Evolutionary conservation across 2,797 vertebrate genomes (phyloP).

Genomic region (Oreonectes daqikongensis): DNA sequence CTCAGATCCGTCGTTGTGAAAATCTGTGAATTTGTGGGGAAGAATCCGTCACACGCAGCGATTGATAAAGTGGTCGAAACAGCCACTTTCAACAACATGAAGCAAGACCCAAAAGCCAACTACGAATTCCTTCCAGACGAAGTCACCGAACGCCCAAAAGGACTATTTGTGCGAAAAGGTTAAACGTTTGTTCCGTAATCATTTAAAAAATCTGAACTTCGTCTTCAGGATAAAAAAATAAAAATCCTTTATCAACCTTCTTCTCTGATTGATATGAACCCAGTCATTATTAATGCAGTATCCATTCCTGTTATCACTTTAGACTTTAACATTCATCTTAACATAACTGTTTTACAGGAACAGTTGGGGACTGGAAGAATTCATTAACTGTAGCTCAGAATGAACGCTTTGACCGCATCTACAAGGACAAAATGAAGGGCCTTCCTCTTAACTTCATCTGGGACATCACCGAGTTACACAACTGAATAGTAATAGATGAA

Average conservation of each 20-base stretch:
- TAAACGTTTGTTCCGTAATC: no score
- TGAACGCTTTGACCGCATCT: slow-evolving; percentile 57
- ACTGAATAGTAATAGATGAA: background rate
- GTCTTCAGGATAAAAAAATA: no score
- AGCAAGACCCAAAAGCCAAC: slow-evolving; percentile 65
- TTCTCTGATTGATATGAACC: no score
- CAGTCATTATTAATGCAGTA: no score
- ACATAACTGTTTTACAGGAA: slow-evolving; percentile 45
- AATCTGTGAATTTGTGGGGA: slow-evolving; percentile 70
- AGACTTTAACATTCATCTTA: no score
- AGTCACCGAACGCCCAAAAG: rapidly evolving
- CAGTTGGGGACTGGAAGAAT: slow-evolving; percentile 61
- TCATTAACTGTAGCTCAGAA: slow-evolving; percentile 55
- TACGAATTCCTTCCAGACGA: slow-evolving; percentile 55
- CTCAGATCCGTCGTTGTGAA: slow-evolving; percentile 67
- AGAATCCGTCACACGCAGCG: slow-evolving; percentile 66
- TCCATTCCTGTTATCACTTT: no score
- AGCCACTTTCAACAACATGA: slow-evolving; percentile 68
- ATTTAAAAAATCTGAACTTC: no score
- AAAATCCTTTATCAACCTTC: no score
- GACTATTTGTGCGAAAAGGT: no score
- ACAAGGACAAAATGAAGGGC: slow-evolving; percentile 54
- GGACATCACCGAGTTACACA: slow-evolving; percentile 43
- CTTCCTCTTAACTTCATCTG: slow-evolving; percentile 46
- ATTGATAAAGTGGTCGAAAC: slow-evolving; percentile 67